Evolutionary conservation across 2,797 vertebrate genomes (phyloP).

Genomic region (Pristis pectinata): DNA sequence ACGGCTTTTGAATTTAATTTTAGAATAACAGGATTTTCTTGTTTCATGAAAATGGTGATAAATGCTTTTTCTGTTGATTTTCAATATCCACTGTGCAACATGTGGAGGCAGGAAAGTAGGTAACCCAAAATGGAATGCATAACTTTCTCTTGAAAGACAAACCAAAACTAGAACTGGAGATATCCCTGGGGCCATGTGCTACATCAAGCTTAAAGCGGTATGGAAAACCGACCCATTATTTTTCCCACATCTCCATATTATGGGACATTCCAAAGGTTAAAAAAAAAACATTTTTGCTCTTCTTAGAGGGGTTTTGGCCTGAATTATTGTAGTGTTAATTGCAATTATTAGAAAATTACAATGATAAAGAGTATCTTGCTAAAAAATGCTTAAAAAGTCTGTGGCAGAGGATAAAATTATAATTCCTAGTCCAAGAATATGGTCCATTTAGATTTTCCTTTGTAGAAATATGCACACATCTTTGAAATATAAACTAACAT

Average conservation of each 20-base stretch:
- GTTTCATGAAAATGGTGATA: background rate
- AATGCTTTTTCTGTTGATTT: background rate
- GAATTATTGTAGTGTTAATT: background rate
- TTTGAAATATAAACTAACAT: background rate
- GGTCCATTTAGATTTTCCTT: background rate
- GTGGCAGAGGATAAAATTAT: background rate
- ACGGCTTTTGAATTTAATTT: background rate
- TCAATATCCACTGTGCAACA: background rate
- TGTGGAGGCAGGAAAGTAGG: background rate
- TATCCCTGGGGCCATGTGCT: background rate
- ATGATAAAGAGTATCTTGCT: background rate
- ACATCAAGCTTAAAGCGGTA: slow-evolving; percentile 13
- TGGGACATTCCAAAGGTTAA: background rate
- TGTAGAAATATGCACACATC: background rate
- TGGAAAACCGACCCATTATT: background rate
- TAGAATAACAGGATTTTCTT: background rate
- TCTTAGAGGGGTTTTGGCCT: background rate
- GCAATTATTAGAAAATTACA: background rate
- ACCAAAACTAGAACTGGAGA: background rate
- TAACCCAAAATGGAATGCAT: slow-evolving; percentile 14
- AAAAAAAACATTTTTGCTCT: background rate
- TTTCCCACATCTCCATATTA: background rate
- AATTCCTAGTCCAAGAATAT: background rate
- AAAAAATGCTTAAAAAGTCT: background rate
- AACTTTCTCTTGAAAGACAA: slow-evolving; percentile 1